Evolutionary conservation across 2,888 invertebrate species (phyloP).

Genomic region (Sinohyriopsis cumingii): DNA sequence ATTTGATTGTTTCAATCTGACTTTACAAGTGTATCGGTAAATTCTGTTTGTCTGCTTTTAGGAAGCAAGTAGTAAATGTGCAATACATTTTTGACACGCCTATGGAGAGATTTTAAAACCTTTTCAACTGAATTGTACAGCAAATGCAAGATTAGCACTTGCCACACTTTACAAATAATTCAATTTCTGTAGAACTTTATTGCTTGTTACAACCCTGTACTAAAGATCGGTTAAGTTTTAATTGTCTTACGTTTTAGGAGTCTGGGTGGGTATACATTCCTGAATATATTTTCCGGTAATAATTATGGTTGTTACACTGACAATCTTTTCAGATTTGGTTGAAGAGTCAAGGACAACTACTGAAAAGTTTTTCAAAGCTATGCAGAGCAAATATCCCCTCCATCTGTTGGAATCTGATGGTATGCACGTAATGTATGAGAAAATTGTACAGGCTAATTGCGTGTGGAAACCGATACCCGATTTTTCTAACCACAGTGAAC

Average conservation of each 20-base stretch:
- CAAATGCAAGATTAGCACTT: too few relatives aligned
- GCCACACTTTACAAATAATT: too few relatives aligned
- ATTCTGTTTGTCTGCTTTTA: too few relatives aligned
- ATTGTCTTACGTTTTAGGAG: background rate
- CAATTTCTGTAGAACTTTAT: too few relatives aligned
- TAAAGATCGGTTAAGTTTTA: too few relatives aligned
- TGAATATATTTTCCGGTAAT: background rate
- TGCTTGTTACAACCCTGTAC: too few relatives aligned
- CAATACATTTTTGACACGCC: too few relatives aligned
- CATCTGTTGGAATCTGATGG: conserved; percentile 16
- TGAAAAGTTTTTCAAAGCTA: conserved; percentile 17
- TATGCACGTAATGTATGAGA: conserved; percentile 18
- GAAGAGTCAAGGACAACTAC: conserved; percentile 19
- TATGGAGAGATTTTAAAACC: too few relatives aligned
- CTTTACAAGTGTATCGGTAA: too few relatives aligned
- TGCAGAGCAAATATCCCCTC: conserved; percentile 23
- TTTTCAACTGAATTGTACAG: too few relatives aligned
- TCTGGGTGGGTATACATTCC: background rate
- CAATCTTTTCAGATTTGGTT: conserved; percentile 20
- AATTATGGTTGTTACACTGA: background rate
- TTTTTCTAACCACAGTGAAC: background rate
- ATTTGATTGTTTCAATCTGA: too few relatives aligned
- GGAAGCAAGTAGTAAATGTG: too few relatives aligned
- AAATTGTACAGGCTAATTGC: conserved; percentile 23
- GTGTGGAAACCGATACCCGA: conserved; percentile 7